Base-by-base conservation (phyloP, 1,140 invertebrate genomes). In the Camponotus vicinus region DNA sequence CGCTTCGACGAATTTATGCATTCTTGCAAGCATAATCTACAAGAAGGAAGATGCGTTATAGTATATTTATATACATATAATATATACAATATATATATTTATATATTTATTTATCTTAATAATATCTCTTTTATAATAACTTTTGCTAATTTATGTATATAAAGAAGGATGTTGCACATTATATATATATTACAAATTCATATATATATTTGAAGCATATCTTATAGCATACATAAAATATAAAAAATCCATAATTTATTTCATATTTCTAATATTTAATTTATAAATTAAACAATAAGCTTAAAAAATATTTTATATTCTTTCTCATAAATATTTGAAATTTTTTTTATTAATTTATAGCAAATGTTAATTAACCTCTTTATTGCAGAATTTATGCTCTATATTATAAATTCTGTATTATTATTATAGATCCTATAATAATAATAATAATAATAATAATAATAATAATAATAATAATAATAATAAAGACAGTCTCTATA, bases 1-100 rank as follows among this genome's bases (percentile, higher is more conserved):
- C 95, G 71, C 40, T 67, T 79, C 42, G 27, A 70, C 21, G 37
- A 42, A 49, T 37, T 77, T 59, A 3, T 40, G 15, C 8, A 59
- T 69, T 21, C 32, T 52, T 59, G 0, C 27, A 18, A 55, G 5
- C 8, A 40, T 15, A 40, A 42, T 57, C 18, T 18, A 21, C 34
- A 32, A 66, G 7, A 34, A 79, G 49, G 32, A 49, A 27, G 4
- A 42, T 57, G 40, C 8, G 11, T 70, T 82, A 18, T 6, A 11
- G 2, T 9, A 11, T 45, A 73, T 83, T 49, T 27, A 61, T 37
- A 63, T 1, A 15, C 27, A 27, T 27, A 27, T 27, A 27, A 27
- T 27, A 27, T 27, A 27, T 27, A 27, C 27, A 27, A 27, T 27
- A 27, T 27, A 27, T 27, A 0, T 27, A 27, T 27, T 27, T 27